Evolutionary conservation across 2,888 invertebrate species (phyloP).

Genomic region (Orchesellides sinensis): DNA sequence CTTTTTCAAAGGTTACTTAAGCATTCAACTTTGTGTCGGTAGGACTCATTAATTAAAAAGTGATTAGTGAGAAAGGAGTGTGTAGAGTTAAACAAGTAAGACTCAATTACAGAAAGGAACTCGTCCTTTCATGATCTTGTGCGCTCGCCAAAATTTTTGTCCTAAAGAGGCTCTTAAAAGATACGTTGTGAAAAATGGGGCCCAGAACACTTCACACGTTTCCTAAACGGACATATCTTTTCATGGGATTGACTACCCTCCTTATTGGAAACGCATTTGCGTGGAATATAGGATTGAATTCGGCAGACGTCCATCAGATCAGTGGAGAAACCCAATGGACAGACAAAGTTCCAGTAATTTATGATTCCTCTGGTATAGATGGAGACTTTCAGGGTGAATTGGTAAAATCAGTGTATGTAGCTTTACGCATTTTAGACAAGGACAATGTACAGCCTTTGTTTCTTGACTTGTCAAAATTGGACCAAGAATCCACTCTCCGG

Average conservation of each 20-base stretch:
- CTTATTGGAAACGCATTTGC: neutral
- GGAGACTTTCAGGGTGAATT: slow-evolving; percentile 65
- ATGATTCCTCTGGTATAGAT: slow-evolving; percentile 66
- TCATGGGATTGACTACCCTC: slow-evolving; percentile 7
- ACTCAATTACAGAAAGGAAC: neutral
- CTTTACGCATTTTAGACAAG: slow-evolving; percentile 39
- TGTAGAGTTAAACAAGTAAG: neutral
- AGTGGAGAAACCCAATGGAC: neutral
- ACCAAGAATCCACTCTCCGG: neutral
- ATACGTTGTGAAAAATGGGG: slow-evolving; percentile 20
- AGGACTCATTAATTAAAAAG: slow-evolving; percentile 51
- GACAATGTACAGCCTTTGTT: slow-evolving; percentile 50
- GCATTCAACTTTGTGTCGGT: neutral
- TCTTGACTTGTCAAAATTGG: slow-evolving; percentile 59
- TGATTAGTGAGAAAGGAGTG: slow-evolving; percentile 37
- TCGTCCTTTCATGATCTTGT: neutral
- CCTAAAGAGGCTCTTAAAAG: neutral
- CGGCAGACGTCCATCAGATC: neutral
- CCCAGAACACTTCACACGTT: slow-evolving; percentile 22
- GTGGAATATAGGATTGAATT: neutral
- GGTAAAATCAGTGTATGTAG: slow-evolving; percentile 49
- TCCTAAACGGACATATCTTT: slow-evolving; percentile 8
- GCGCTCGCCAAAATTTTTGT: neutral
- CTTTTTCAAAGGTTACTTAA: slow-evolving; percentile 39
- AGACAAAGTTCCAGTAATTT: slow-evolving; percentile 53